A percentile compares a stretch with the other conserved stretches of the same genome.
phyloP scores from a whole-genome alignment of 35 echinoderm and acorn worm genomes.

The Patiria miniata region DNA sequence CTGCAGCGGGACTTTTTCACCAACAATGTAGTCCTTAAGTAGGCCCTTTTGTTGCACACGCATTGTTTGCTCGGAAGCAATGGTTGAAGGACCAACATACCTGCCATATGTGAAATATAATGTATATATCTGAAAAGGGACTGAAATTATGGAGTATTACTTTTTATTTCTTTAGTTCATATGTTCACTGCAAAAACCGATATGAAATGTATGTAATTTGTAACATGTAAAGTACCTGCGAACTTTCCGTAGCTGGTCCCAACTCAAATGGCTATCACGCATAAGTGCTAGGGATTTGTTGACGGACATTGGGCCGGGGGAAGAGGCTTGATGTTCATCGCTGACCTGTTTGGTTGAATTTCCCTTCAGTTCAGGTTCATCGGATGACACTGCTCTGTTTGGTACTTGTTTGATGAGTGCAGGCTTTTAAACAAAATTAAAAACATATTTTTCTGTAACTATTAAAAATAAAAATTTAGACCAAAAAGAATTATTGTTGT shows the following conservation, averaged over 20 bases:
- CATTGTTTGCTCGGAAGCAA: neutral
- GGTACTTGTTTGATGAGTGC: no score
- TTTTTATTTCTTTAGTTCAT: neutral
- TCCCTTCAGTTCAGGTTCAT: no score
- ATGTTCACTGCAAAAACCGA: no score
- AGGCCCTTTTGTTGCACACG: neutral
- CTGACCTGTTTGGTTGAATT: no score
- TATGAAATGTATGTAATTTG: neutral
- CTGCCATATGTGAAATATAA: neutral
- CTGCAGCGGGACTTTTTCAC: neutral
- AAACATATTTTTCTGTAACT: no score
- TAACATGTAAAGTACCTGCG: neutral
- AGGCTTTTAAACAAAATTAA: no score
- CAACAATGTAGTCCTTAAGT: neutral
- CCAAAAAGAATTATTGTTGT: no score
- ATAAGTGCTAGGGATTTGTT: no score
- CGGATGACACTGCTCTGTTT: no score
- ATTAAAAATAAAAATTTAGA: no score
- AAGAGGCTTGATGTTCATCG: no score
- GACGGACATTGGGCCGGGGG: no score
- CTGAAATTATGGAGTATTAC: neutral
- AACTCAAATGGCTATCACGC: neutral
- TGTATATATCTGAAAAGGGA: neutral
- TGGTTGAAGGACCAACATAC: neutral
- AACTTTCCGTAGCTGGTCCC: neutral